These are phyloP conservation scores for Spinus pinus DNA, from an alignment of 2,797 vertebrate species.

Conservation along the genomic window DNA sequence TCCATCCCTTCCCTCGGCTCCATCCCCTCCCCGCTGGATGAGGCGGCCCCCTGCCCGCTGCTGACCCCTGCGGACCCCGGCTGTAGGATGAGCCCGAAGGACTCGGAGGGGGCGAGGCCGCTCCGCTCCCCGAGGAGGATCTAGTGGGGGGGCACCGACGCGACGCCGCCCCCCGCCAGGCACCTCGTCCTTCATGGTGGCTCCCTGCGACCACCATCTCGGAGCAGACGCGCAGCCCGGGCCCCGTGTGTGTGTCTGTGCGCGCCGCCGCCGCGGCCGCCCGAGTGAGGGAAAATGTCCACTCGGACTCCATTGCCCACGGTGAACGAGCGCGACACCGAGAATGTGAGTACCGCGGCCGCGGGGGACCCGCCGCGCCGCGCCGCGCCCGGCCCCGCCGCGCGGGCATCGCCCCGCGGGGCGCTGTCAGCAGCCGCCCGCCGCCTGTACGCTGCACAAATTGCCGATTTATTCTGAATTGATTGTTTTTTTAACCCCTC, in stretches of 20 bases:
- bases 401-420: not conserved
- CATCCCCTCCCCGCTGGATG: not conserved
- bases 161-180: not conserved
- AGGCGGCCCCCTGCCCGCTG: not conserved
- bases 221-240: conserved; percentile 26
- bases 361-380: not conserved
- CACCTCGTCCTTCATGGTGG: conserved; percentile 57
- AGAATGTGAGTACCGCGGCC: conserved; percentile 87
- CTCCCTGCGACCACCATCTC: conserved; percentile 38
- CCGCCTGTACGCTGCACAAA: not conserved
- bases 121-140: conserved; percentile 5
- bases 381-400: not conserved
- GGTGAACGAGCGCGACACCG: conserved; percentile 91
- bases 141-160: conserved; percentile 11
- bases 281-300: conserved; percentile 84
- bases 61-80: not conserved
- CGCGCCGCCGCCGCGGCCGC: conserved; percentile 30
- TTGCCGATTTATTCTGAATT: not conserved
- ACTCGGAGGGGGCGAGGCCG: not conserved
- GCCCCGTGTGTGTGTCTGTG: conserved; percentile 7
- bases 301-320: conserved; percentile 92
- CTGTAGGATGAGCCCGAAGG: conserved; percentile 43
- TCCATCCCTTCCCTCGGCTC: not conserved
- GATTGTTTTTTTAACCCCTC: not conserved
- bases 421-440: not conserved